These are phyloP conservation scores for Panurus biarmicus DNA, from an alignment of 2,113 vertebrate genomes.

Conservation along the genomic window DNA sequence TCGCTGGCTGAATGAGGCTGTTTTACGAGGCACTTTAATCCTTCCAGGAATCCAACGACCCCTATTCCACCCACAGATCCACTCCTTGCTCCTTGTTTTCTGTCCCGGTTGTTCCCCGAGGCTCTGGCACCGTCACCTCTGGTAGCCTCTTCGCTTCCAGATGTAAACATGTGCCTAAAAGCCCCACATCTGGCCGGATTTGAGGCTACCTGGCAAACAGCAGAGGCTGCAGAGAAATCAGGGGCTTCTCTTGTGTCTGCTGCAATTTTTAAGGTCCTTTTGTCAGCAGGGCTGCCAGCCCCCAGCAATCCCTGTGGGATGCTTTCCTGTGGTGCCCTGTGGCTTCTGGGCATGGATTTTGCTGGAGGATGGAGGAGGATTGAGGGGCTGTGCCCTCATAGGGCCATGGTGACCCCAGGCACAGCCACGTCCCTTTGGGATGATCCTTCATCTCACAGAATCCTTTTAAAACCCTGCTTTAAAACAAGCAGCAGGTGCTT, in stretches of 20 bases:
- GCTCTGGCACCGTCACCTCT: background rate
- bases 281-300: background rate
- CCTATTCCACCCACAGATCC: background rate
- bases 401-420: background rate
- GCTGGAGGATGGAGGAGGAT: background rate
- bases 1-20: background rate
- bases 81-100: background rate
- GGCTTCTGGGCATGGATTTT: background rate
- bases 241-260: background rate
- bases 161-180: background rate
- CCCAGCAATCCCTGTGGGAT: background rate
- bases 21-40: slow-evolving; percentile 39
- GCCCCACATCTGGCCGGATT: background rate
- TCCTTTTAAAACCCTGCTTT: background rate
- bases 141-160: background rate
- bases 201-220: background rate
- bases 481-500: background rate
- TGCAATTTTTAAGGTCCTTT: background rate
- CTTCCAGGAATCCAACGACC: background rate
- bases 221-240: background rate
- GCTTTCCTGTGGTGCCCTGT: background rate
- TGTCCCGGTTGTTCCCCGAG: background rate
- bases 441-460: background rate
- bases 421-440: background rate
- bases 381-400: background rate